Percentiles rank a stretch among this genome's conserved stretches.
These are phyloP conservation scores for Monoplex corrugatus DNA, from an alignment of 2,888 invertebrate species.

Conservation along the genomic window DNA sequence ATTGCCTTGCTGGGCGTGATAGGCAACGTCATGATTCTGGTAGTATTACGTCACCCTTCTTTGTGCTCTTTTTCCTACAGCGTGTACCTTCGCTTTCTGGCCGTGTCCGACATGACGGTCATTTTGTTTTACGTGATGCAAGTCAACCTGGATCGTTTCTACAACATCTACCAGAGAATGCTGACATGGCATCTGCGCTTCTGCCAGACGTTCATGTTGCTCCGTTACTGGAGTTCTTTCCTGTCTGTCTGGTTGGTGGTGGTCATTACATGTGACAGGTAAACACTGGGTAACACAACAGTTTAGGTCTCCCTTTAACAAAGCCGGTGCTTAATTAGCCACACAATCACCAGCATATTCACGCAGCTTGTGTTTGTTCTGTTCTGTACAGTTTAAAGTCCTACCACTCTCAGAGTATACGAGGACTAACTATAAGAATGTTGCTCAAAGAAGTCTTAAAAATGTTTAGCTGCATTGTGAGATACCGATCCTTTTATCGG, in stretches of 20 bases:
- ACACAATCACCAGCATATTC: too few relatives aligned
- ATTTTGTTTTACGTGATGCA: not conserved
- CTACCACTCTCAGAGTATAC: too few relatives aligned
- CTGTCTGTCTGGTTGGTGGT: constrained; percentile 20
- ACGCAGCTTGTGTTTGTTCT: too few relatives aligned
- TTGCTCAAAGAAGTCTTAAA: too few relatives aligned
- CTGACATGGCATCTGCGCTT: not conserved
- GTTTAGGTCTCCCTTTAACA: too few relatives aligned
- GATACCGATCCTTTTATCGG: too few relatives aligned
- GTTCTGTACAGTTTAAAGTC: too few relatives aligned
- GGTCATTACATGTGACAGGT: constrained; percentile 14
- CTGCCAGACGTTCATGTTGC: not conserved
- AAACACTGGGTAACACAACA: too few relatives aligned
- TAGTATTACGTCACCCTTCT: not conserved
- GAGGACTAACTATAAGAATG: too few relatives aligned
- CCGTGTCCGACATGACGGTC: not conserved
- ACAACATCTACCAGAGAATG: not conserved
- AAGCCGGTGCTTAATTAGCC: too few relatives aligned
- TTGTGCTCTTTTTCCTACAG: not conserved
- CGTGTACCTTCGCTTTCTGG: constrained; percentile 11
- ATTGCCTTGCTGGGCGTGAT: not conserved
- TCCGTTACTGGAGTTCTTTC: not conserved
- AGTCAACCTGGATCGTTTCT: constrained; percentile 8
- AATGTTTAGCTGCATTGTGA: too few relatives aligned
- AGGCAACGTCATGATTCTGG: constrained; percentile 36